These are phyloP conservation scores for Hormiphora californensis DNA, from an alignment of 37 sponge, comb jelly and placozoan genomes.

Conservation along the genomic window DNA sequence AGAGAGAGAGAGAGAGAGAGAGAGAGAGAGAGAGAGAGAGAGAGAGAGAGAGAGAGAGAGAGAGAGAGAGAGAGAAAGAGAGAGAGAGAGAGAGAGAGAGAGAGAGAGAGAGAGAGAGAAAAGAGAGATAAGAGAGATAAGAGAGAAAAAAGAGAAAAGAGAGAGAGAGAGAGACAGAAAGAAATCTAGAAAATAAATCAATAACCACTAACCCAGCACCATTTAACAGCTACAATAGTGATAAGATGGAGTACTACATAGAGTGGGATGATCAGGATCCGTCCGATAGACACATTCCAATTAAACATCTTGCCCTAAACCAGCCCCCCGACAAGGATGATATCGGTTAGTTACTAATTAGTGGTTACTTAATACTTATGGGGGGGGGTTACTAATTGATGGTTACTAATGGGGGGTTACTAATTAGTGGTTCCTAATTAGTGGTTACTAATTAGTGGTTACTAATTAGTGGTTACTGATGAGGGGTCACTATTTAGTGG, in stretches of 20 bases:
- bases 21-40: too few species aligned
- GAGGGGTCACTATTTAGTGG: not conserved
- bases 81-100: too few species aligned
- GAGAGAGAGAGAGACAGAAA: too few species aligned
- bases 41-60: too few species aligned
- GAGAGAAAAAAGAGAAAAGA: too few species aligned
- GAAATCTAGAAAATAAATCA: not conserved
- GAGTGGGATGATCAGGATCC: slow-evolving; percentile 53
- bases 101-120: too few species aligned
- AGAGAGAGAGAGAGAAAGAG: too few species aligned
- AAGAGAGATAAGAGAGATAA: too few species aligned
- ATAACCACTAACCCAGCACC: not conserved
- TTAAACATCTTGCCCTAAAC: slow-evolving; percentile 32
- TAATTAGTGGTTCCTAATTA: not conserved
- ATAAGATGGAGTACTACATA: slow-evolving; percentile 47
- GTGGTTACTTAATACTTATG: too few species aligned
- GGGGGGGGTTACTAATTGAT: too few species aligned
- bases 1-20: too few species aligned
- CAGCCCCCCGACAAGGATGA: slow-evolving; percentile 11
- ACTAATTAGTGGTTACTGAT: not conserved
- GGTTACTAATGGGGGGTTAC: not conserved
- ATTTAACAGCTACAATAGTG: not conserved
- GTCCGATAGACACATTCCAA: not conserved
- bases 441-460: not conserved
- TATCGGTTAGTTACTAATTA: slow-evolving; percentile 3